Evolutionary conservation across 1,140 invertebrate species (phyloP).

Genomic region (Galleria mellonella): DNA sequence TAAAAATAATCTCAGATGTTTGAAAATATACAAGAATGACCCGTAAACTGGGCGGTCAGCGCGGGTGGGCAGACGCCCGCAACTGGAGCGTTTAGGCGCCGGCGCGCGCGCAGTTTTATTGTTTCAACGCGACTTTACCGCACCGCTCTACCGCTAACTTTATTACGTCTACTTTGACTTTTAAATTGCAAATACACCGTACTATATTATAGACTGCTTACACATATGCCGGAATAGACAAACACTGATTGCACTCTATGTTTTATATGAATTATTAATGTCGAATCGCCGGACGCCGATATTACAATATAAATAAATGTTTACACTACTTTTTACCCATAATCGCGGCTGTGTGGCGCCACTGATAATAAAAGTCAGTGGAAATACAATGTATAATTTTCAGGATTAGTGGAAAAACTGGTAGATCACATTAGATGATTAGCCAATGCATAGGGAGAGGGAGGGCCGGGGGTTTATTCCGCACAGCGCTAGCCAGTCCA

Average conservation of each 20-base stretch:
- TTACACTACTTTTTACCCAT: background rate
- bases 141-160: slow-evolving; percentile 32
- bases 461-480: slow-evolving; percentile 9
- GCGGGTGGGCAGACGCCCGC: slow-evolving; percentile 11
- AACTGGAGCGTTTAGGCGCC: slow-evolving; percentile 63
- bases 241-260: too few relatives aligned
- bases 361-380: slow-evolving; percentile 6
- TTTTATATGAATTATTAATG: too few relatives aligned
- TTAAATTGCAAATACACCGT: slow-evolving; percentile 33
- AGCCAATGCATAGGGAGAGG: slow-evolving; percentile 27
- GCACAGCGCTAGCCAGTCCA: slow-evolving; percentile 29
- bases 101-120: slow-evolving; percentile 47
- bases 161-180: slow-evolving; percentile 45
- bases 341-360: background rate
- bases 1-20: too few relatives aligned
- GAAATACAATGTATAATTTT: background rate
- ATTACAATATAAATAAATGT: too few relatives aligned
- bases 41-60: background rate
- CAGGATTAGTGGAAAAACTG: background rate
- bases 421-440: slow-evolving; percentile 52
- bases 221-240: too few relatives aligned
- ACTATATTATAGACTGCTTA: slow-evolving; percentile 10
- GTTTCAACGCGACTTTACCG: slow-evolving; percentile 21
- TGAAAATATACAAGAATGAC: too few relatives aligned
- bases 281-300: too few relatives aligned